These are phyloP conservation scores for Fulmarus glacialis DNA, from an alignment of 2,113 vertebrate genomes.

Conservation along the genomic window DNA sequence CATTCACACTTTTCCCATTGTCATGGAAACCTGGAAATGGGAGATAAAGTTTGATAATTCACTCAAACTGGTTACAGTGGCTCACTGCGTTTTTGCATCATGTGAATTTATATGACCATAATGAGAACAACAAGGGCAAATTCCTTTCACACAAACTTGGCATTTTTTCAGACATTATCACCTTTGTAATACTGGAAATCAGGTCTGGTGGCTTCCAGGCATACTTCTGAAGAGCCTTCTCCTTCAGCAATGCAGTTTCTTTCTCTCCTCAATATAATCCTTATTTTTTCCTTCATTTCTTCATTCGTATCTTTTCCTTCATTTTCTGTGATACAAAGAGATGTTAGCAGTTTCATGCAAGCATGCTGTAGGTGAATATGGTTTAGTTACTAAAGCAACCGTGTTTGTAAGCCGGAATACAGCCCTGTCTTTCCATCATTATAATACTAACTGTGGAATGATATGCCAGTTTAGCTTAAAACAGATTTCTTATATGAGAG, in stretches of 20 bases:
- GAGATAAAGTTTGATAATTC: background rate
- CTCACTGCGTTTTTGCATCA: background rate
- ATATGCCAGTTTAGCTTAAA: background rate
- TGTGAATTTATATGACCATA: rapidly evolving
- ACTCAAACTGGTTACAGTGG: background rate
- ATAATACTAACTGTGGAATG: background rate
- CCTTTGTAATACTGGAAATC: rapidly evolving
- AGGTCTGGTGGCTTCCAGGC: background rate
- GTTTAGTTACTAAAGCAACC: background rate
- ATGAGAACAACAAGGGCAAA: background rate
- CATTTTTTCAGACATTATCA: background rate
- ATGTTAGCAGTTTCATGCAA: background rate
- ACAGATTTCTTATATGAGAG: background rate
- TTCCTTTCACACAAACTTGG: rapidly evolving
- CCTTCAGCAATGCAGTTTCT: background rate
- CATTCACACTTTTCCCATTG: background rate
- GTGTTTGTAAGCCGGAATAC: background rate
- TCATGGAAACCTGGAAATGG: constrained; percentile 30
- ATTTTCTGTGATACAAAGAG: background rate
- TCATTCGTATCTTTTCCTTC: no score
- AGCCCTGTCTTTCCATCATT: background rate
- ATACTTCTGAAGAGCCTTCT: background rate
- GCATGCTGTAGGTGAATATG: rapidly evolving
- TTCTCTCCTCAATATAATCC: background rate
- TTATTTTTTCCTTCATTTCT: no score